Base-by-base conservation (phyloP, 2,888 invertebrate species). In the Mythimna pallens region DNA sequence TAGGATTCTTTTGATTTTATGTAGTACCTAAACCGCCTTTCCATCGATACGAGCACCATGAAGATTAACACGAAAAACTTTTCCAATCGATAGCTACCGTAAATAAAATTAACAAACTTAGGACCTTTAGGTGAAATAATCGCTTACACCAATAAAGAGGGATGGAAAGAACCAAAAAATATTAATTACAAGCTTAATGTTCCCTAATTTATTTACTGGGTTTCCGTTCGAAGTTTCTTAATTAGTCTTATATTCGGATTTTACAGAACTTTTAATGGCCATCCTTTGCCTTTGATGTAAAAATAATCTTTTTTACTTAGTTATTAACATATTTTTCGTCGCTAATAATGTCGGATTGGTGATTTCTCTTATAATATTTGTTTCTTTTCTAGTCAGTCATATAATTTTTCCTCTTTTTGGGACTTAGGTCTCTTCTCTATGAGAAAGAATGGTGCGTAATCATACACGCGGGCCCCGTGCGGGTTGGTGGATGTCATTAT, bases 211-310 rank as follows among this genome's bases (percentile, higher is more conserved):
- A 78, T 86, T 84, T 80, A 76, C 78, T 72, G 65, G 76, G 59
- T 65, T 76, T 77, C 67, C 40, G 70, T 80, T 78, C 65, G 30
- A 67, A 81, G 69, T 84, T 82, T 22, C 20, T 69, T 83, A 85
- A 85, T 85, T 84, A 86, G 78, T 73, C 58, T 76, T 77, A 81
- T 79, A 75, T 78, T 70, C 59, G 76, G 54, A 76, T 76, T 81
- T 67, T 73, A 67, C 25, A 34, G 70, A 76, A 73, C 73, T 79
- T 77, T 84, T 77, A 73, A 85, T 68, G 55, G 79, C 64, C 64
- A 73, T 73, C 70, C 70, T 55, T 68, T 72, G 61, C 64, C 66
- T 80, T 80, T 73, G 66, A 78, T 82, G 64, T 73, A 36, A 57
- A 74, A 68, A 63, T 70, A 61, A 76, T 76, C 71, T 62, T 10